These are phyloP conservation scores for Enteromius mattozi DNA, from an alignment of 2,797 vertebrate species.

Conservation along the genomic window DNA sequence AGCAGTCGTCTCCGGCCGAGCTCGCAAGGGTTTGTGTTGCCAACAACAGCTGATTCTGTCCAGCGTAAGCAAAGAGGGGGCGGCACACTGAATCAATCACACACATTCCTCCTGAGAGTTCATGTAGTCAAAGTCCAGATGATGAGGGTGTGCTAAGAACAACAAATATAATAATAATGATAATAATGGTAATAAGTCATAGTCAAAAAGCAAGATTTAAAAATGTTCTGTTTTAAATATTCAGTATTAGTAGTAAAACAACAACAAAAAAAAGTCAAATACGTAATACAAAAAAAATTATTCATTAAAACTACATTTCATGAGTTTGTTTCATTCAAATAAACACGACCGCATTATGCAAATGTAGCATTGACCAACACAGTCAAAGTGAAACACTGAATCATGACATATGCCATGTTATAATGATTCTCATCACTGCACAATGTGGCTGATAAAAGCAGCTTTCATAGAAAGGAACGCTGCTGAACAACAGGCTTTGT, in stretches of 20 bases:
- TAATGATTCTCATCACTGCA: slow-evolving; percentile 9
- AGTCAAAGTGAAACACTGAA: neutral
- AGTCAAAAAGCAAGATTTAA: neutral
- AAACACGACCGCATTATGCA: neutral
- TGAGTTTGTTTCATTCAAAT: neutral
- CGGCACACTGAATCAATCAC: slow-evolving; percentile 44
- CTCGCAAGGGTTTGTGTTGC: slow-evolving; percentile 46
- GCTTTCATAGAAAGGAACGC: slow-evolving; percentile 24
- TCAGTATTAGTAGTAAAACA: neutral
- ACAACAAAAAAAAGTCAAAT: neutral
- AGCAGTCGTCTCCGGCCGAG: slow-evolving; percentile 27
- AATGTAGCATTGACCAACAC: neutral
- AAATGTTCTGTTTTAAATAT: neutral
- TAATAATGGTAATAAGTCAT: neutral
- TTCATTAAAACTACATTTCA: neutral
- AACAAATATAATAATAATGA: neutral
- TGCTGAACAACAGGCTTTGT: slow-evolving; percentile 28
- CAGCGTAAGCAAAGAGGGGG: slow-evolving; percentile 52
- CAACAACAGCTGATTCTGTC: slow-evolving; percentile 56
- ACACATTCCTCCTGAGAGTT: slow-evolving; percentile 10
- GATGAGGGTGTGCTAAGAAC: neutral
- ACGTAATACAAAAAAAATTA: neutral
- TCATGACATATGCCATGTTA: slow-evolving; percentile 13
- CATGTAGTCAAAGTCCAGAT: neutral
- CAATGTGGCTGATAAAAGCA: slow-evolving; percentile 13